A percentile compares a stretch with the other conserved stretches of the same genome.
phyloP scores from a whole-genome alignment of 2,888 invertebrate genomes.

The Flabesymbios commensalis region DNA sequence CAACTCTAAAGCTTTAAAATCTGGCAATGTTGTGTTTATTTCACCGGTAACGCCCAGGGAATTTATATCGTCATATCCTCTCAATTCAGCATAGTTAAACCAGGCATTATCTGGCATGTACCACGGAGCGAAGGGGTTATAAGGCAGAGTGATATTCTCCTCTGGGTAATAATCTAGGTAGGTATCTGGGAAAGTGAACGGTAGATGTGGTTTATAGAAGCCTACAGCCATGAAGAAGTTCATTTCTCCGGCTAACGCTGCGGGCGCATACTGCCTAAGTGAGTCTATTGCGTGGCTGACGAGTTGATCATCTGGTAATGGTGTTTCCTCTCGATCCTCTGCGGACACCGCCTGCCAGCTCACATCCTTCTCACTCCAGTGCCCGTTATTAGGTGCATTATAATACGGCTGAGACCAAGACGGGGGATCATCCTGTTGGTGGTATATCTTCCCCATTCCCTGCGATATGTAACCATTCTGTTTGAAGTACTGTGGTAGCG shows the following conservation, averaged over 20 bases:
- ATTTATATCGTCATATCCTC: constrained; percentile 22
- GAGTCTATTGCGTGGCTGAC: no score
- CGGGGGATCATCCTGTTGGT: constrained; percentile 60
- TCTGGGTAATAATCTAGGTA: constrained; percentile 15
- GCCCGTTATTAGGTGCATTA: constrained; percentile 18
- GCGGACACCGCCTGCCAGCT: no score
- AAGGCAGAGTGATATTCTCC: constrained; percentile 8
- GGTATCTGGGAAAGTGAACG: constrained; percentile 22
- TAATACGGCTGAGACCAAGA: constrained; percentile 22
- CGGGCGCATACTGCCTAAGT: no score
- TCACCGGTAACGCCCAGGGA: constrained; percentile 6
- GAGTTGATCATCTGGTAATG: no score
- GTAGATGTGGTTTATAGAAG: constrained; percentile 15
- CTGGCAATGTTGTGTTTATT: constrained; percentile 18
- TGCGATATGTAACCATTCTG: constrained; percentile 19
- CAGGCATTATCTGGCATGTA: constrained; percentile 20
- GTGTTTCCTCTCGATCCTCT: no score
- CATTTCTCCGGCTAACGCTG: no score
- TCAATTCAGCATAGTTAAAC: constrained; percentile 7
- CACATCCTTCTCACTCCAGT: no score
- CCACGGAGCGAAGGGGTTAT: constrained; percentile 16
- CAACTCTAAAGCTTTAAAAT: constrained; percentile 17
- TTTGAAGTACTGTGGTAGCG: constrained; percentile 26
- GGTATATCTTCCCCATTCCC: no score
- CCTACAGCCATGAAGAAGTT: constrained; percentile 23